These are phyloP conservation scores for Nannoperca australis DNA, from an alignment of 2,797 vertebrate genomes.

Conservation along the genomic window DNA sequence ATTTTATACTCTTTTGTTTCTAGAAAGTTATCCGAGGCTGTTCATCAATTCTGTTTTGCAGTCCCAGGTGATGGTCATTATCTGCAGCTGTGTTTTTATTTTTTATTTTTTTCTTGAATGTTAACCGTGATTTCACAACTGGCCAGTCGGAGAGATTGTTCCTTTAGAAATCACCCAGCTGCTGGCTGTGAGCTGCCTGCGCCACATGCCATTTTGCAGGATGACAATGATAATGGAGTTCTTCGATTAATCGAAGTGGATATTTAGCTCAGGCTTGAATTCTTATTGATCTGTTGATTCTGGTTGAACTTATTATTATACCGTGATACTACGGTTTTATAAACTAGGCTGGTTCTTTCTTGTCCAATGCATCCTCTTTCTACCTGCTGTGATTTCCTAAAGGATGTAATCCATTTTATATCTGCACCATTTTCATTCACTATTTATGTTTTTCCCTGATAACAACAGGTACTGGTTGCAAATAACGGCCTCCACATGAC, in stretches of 20 bases:
- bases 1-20: slow-evolving; percentile 14
- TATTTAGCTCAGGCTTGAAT: slow-evolving; percentile 32
- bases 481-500: neutral
- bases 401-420: neutral
- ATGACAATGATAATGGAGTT: slow-evolving; percentile 42
- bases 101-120: neutral
- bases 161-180: slow-evolving; percentile 41
- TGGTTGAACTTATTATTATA: slow-evolving; percentile 21
- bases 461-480: neutral
- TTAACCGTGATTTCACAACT: slow-evolving; percentile 19
- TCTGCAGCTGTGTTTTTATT: neutral
- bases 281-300: slow-evolving; percentile 40
- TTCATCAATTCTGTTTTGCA: slow-evolving; percentile 1
- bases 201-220: slow-evolving; percentile 39
- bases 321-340: neutral
- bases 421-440: neutral
- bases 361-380: neutral
- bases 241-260: slow-evolving; percentile 58
- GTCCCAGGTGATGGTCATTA: neutral
- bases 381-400: neutral
- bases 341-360: neutral
- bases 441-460: neutral
- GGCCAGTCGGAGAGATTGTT: neutral
- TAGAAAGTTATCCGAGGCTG: slow-evolving; percentile 8
- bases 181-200: slow-evolving; percentile 12